Conservation (phyloP, 2,888 invertebrate genomes). For the Diabrotica balteata region DNA sequence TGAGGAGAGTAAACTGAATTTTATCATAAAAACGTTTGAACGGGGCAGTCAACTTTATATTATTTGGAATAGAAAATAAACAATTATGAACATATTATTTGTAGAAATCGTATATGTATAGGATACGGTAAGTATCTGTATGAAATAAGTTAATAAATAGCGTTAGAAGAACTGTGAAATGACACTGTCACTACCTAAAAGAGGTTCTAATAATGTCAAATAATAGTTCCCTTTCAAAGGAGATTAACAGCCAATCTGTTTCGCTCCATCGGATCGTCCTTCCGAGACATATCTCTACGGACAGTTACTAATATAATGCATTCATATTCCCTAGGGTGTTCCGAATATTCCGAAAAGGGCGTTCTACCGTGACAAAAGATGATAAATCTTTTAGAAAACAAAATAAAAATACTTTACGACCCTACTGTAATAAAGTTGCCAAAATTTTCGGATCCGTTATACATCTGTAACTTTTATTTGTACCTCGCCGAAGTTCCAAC, state of each 20-base stretch:
- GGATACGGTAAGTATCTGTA: no score
- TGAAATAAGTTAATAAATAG: no score
- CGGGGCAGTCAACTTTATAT: no score
- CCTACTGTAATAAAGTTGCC: slow-evolving; percentile 37
- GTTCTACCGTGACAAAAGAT: slow-evolving; percentile 40
- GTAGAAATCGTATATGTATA: no score
- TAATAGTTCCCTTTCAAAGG: slow-evolving; percentile 5
- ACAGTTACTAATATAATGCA: slow-evolving; percentile 21
- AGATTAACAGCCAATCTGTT: slow-evolving; percentile 12
- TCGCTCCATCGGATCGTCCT: slow-evolving; percentile 19
- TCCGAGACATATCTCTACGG: slow-evolving; percentile 10
- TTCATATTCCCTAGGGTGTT: slow-evolving; percentile 22
- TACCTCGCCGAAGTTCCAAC: slow-evolving; percentile 20
- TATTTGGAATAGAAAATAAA: no score
- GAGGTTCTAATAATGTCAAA: slow-evolving; percentile 11
- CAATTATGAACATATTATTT: no score
- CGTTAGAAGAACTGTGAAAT: no score
- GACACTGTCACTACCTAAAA: neutral
- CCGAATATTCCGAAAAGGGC: slow-evolving; percentile 34
- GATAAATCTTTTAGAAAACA: slow-evolving; percentile 40
- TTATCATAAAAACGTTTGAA: no score
- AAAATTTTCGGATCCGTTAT: slow-evolving; percentile 30
- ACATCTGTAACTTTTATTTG: slow-evolving; percentile 35
- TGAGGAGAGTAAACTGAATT: no score
- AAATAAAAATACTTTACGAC: slow-evolving; percentile 37